phyloP scores from a whole-genome alignment of 2,113 vertebrate genomes.

The Nesoenas mayeri region DNA sequence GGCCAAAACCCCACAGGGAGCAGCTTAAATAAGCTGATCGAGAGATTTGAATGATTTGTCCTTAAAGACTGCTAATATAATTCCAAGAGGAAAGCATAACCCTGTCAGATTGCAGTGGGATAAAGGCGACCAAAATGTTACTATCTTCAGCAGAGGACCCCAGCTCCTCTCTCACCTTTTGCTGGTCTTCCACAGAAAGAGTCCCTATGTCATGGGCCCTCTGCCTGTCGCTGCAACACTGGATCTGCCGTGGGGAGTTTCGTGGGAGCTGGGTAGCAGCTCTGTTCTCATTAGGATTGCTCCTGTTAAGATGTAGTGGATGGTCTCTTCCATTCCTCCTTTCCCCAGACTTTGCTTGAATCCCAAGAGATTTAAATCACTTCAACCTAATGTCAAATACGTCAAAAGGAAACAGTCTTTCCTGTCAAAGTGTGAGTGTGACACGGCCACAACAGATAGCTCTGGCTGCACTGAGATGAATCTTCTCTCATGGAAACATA shows the following conservation, averaged over 20 bases:
- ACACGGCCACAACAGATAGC: background rate
- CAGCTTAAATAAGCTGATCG: background rate
- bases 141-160: background rate
- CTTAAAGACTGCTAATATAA: background rate
- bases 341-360: conserved; percentile 16
- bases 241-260: background rate
- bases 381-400: conserved; percentile 41
- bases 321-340: background rate
- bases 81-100: conserved; percentile 4
- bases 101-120: background rate
- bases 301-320: background rate
- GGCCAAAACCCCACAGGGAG: background rate
- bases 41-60: conserved; percentile 32
- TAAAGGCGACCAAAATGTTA: background rate
- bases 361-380: conserved; percentile 18
- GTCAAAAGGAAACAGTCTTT: conserved; percentile 26
- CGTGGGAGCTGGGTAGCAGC: background rate
- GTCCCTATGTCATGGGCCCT: background rate
- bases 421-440: background rate
- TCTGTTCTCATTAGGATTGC: background rate
- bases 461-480: background rate
- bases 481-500: background rate
- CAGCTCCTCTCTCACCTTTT: background rate
- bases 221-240: background rate
- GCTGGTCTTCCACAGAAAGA: background rate